phyloP scores from a whole-genome alignment of 2,797 vertebrate genomes.

The Meriones psammophilus region DNA sequence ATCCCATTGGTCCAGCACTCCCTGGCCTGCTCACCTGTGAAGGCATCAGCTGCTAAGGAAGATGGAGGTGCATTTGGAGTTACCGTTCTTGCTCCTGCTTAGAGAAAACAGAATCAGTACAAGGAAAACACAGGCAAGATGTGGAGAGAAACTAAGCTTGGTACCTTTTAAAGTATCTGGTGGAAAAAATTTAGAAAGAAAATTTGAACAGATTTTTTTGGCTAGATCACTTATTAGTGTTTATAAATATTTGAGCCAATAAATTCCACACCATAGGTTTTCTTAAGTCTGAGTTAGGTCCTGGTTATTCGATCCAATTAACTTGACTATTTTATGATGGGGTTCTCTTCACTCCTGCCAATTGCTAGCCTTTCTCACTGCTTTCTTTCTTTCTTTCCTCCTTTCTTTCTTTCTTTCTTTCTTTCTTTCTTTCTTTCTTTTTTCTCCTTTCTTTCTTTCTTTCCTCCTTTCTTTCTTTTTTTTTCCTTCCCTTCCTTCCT shows the following conservation, averaged over 20 bases:
- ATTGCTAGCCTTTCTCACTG: not conserved
- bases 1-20: not conserved
- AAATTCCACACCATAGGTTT: conserved; percentile 35
- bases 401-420: too few relatives aligned
- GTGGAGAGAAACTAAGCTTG: conserved; percentile 1
- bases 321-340: not conserved
- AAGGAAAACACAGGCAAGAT: not conserved
- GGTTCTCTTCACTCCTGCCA: not conserved
- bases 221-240: not conserved
- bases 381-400: too few relatives aligned
- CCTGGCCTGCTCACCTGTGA: not conserved
- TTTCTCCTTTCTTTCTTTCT: too few relatives aligned
- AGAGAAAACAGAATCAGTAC: conserved; percentile 35
- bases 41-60: not conserved
- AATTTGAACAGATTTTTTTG: not conserved
- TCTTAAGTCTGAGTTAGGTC: conserved; percentile 26
- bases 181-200: not conserved
- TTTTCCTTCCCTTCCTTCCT: too few relatives aligned
- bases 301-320: not conserved
- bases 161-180: not conserved
- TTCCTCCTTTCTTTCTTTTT: too few relatives aligned
- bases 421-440: too few relatives aligned
- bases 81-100: not conserved
- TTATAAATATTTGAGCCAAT: conserved; percentile 41
- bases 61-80: not conserved